Base-by-base conservation (phyloP, 2,888 invertebrate genomes). In the Euplexia lucipara region DNA sequence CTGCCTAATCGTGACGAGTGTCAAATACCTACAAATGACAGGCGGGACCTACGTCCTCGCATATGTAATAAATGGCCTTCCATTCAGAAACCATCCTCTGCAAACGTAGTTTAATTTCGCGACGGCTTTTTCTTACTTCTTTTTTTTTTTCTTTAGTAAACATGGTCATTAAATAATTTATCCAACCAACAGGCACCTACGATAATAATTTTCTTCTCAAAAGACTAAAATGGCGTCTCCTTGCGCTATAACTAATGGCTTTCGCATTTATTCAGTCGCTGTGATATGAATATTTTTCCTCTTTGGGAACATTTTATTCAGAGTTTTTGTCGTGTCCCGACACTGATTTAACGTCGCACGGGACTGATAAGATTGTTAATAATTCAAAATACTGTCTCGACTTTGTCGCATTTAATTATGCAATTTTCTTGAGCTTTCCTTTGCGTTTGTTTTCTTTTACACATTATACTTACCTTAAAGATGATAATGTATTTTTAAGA, bases 291-390 rank as follows among this genome's bases (percentile, higher is more conserved):
- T 57, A 64, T 61, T 63, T 64, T 79, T 72, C 60, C 56, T 66
- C 53, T 48, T 57, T 52, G 26, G 22, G 35, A 62, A 34, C 34
- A 75, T 74, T 70, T 71, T 61, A 66, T 69, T 64, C 53, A 42
- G 26, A 42, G 48, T 59, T 61, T 58, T 58, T 48, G 35, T 44
- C 47, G 4, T 34, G 12, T 1, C 16, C 14, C 41, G 64, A 64
- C 72, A 53, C 59, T 70, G 65, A 65, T 72, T 68, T 53, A 57
- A 56, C 9, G 57, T 71, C 60, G 34, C 54, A 22, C n/a, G 67
- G 56, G 54, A 51, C 67, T 70, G 69, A 66, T 66, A 74, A 74
- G 54, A 48, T 72, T 61, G 26, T 63, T 72, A 49, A 64, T 66
- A 69, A 68, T 57, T 71, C 56, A 64, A 45, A 58, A 49, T 53